Evolutionary conservation across 92 coral and sea anemone genomes (phyloP).

Genomic region (Zoanthus sansibaricus): DNA sequence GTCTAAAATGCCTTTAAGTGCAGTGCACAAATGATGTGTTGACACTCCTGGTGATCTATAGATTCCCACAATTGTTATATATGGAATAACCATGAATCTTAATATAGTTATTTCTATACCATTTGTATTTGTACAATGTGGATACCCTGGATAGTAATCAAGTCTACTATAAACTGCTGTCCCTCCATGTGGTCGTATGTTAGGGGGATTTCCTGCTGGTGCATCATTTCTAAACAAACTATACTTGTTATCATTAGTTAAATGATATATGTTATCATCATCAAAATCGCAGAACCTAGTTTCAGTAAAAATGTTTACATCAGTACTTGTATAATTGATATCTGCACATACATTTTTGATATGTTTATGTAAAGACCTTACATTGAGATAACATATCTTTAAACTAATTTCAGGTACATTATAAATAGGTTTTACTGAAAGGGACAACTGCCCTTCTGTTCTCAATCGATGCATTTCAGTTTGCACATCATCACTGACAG

Average conservation of each 20-base stretch:
- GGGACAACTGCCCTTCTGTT: not conserved
- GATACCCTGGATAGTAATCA: not conserved
- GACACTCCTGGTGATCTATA: constrained; percentile 2
- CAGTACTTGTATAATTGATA: not conserved
- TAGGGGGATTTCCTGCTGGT: constrained; percentile 3
- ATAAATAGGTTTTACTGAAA: constrained; percentile 1
- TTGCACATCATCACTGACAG: not conserved
- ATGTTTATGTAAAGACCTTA: too few species aligned
- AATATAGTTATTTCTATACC: too few species aligned
- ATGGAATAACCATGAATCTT: not conserved
- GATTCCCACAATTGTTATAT: constrained; percentile 3
- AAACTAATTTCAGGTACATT: not conserved
- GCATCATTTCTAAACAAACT: not conserved
- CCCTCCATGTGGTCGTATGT: constrained; percentile 4
- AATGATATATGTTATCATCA: constrained; percentile 1
- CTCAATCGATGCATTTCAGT: too few species aligned
- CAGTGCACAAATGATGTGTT: constrained; percentile 1
- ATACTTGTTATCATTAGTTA: not conserved
- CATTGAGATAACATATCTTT: not conserved
- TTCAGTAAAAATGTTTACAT: not conserved
- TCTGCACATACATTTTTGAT: not conserved
- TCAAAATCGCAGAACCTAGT: constrained; percentile 1
- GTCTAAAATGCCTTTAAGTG: constrained; percentile 4
- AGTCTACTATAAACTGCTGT: not conserved
- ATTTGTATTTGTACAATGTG: constrained; percentile 1